Percentiles rank a stretch among this genome's conserved stretches.
phyloP scores from a whole-genome alignment of 1,140 invertebrate species.

The Platorchestia sp. region DNA sequence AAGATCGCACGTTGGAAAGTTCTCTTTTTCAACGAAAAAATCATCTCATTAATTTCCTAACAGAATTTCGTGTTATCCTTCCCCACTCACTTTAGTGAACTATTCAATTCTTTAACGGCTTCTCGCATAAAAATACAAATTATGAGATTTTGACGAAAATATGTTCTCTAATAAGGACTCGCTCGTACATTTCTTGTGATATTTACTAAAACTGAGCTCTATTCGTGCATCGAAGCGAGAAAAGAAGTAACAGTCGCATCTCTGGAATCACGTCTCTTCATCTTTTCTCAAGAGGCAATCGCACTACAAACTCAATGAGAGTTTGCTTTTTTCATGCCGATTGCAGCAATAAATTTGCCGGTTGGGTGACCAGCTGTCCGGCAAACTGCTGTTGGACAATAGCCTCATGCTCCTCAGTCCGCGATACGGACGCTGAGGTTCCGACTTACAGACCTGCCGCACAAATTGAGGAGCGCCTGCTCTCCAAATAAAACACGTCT shows the following conservation, averaged over 20 bases:
- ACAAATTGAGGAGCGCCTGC: conserved; percentile 34
- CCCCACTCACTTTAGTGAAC: background rate
- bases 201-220: background rate
- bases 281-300: conserved; percentile 55
- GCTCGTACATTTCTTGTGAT: background rate
- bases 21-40: background rate
- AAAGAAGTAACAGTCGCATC: conserved; percentile 42
- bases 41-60: background rate
- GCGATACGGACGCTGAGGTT: conserved; percentile 52
- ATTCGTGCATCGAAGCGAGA: conserved; percentile 26
- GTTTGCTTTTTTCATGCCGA: conserved; percentile 54
- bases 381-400: conserved; percentile 51
- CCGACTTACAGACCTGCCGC: conserved; percentile 32
- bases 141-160: background rate
- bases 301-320: conserved; percentile 54
- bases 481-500: conserved; percentile 40
- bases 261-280: conserved; percentile 50
- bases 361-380: conserved; percentile 54
- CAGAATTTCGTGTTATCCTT: background rate
- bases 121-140: background rate
- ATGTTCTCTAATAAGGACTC: background rate
- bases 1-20: background rate
- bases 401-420: conserved; percentile 44
- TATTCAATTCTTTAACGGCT: background rate
- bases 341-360: conserved; percentile 55